These are phyloP conservation scores for Pristis pectinata DNA, from an alignment of 2,797 vertebrate species.

Conservation along the genomic window DNA sequence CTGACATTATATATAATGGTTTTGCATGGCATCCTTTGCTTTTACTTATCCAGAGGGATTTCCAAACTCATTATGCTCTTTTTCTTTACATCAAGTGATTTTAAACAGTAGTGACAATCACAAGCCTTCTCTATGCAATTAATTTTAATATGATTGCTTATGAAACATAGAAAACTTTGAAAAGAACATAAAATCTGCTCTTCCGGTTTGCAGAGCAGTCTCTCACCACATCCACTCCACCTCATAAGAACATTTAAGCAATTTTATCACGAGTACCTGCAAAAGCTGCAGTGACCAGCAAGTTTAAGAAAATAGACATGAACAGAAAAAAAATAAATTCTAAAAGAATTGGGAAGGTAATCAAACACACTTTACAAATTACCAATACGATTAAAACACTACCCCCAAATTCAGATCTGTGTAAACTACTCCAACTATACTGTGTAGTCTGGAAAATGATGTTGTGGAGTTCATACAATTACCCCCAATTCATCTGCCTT, in stretches of 20 bases:
- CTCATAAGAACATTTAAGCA: background rate
- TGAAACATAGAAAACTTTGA: background rate
- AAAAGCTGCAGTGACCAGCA: background rate
- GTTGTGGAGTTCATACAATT: background rate
- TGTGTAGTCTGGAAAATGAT: background rate
- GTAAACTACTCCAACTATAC: background rate
- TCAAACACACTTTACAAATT: background rate
- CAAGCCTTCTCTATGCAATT: background rate
- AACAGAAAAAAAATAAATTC: background rate
- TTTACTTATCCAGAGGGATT: background rate
- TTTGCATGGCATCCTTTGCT: background rate
- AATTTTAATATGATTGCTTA: background rate
- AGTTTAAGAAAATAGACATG: background rate
- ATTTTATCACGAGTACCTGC: background rate
- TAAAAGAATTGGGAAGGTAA: background rate
- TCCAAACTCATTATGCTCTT: background rate
- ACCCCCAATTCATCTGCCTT: background rate
- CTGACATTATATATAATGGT: background rate
- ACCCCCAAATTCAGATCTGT: background rate
- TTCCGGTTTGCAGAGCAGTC: background rate
- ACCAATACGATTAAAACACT: background rate
- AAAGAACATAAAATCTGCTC: background rate
- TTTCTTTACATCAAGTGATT: background rate
- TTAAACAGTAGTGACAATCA: background rate
- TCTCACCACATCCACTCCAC: background rate